Percentiles rank a stretch among this genome's conserved stretches.
phyloP scores from a whole-genome alignment of 2,113 vertebrate genomes.

The Scolopax mira region DNA sequence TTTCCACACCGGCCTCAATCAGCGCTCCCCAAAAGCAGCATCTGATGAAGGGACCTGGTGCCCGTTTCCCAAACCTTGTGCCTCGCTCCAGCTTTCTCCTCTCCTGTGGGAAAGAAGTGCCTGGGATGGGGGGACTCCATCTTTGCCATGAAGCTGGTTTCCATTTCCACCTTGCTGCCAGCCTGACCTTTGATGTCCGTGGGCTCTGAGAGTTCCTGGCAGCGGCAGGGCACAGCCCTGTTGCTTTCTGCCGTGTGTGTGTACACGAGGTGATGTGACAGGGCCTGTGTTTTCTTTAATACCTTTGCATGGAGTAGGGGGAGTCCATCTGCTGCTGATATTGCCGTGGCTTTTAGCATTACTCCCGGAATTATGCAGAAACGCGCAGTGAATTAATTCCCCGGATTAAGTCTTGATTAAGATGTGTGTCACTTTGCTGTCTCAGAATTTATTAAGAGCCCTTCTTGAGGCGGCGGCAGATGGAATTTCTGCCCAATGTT shows the following conservation, averaged over 20 bases:
- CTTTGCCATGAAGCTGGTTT: conserved; percentile 1
- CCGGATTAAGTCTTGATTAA: conserved; percentile 96
- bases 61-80: neutral
- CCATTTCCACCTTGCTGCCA: neutral
- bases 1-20: fast-evolving
- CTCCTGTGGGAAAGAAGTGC: neutral
- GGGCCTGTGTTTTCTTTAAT: conserved; percentile 60
- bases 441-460: conserved; percentile 94
- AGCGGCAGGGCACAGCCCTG: conserved; percentile 8
- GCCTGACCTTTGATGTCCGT: conserved; percentile 53
- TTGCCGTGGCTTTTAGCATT: conserved; percentile 77
- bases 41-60: neutral
- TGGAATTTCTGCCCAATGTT: conserved; percentile 92
- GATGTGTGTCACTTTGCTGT: conserved; percentile 96
- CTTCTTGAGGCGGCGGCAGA: conserved; percentile 87
- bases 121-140: neutral
- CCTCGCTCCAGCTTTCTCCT: neutral
- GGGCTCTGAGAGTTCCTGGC: neutral
- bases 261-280: conserved; percentile 31
- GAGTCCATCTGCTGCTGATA: conserved; percentile 70
- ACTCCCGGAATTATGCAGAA: conserved; percentile 89
- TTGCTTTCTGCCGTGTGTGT: conserved; percentile 13
- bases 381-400: conserved; percentile 91
- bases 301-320: conserved; percentile 65
- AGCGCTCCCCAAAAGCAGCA: neutral